phyloP scores from a whole-genome alignment of 2,888 invertebrate genomes.

The Tipula lateralis region DNA sequence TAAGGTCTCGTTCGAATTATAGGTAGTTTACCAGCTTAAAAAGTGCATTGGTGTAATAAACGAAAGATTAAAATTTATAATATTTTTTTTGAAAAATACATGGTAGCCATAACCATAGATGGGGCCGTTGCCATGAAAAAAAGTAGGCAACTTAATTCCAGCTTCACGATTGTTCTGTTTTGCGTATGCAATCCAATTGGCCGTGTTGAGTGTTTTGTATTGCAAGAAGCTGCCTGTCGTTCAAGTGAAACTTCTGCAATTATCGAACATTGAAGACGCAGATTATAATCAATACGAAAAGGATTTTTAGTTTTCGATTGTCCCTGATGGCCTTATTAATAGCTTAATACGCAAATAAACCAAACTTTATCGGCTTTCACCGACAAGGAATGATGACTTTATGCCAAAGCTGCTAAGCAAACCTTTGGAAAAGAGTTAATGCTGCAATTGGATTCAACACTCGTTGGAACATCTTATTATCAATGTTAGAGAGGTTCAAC shows the following conservation, averaged over 20 bases:
- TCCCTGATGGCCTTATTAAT: too few species aligned
- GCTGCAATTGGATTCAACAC: neutral
- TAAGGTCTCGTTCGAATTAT: too few species aligned
- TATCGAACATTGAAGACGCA: neutral
- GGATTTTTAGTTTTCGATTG: neutral
- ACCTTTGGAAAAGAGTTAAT: neutral
- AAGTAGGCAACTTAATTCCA: neutral
- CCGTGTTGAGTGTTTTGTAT: neutral
- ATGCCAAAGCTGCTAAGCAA: too few species aligned
- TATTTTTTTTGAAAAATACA: neutral
- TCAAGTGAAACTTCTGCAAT: neutral
- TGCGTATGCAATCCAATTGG: neutral
- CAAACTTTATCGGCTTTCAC: too few species aligned
- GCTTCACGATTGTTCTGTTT: neutral
- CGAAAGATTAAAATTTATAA: neutral
- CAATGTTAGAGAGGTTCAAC: neutral
- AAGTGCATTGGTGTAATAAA: too few species aligned
- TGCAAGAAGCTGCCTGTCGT: neutral
- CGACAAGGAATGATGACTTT: too few species aligned
- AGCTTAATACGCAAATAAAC: neutral
- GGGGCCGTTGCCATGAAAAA: neutral
- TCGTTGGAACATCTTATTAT: neutral
- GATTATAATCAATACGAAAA: neutral
- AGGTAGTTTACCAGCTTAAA: neutral
- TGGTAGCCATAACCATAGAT: too few species aligned